Base-by-base conservation (phyloP, 1,140 invertebrate species). In the Amyelois transitella region DNA sequence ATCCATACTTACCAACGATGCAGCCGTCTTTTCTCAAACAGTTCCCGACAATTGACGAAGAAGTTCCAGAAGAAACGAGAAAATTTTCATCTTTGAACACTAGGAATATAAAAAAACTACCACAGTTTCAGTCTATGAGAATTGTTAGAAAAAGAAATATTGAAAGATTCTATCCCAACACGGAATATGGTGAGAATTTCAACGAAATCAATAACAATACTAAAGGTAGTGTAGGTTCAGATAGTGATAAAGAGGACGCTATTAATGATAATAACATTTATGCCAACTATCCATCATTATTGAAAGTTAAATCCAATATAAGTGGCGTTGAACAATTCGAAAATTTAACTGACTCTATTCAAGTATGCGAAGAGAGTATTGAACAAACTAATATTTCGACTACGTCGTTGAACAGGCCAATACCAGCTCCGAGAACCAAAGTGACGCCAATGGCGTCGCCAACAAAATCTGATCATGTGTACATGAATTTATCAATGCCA, bases 321-420 rank as follows among this genome's bases (percentile, higher is more conserved):
- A 85, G 77, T 62, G 81, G 80, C 18, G 66, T 82, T 3, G 78
- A 84, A 55, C 64, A 74, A 43, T 86, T 86, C 66, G 88, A 90
- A 64, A 90, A 90, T 60, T 65, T 90, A 45, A 88, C 84, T 17
- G 88, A 89, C 63, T 88, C 88, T 3, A 88, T 89, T 58, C 87
- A 85, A 81, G 72, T 85, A 43, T 89, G 68, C 57, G 88, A 88
- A 71, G 77, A 81, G 47, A 75, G 59, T 21, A 55, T 54, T 19
- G 60, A 70, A 48, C 48, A 64, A 18, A 55, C 76, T 0, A 77
- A 75, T 60, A 49, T 50, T 18, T 86, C 81, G 1, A 81, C 65
- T 5, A 66, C 54, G 14, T 85, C 82, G 12, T 51, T 88, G 43
- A 79, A 82, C 51, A 77, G 72, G 55, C 83, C 85, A 47, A 58